These are phyloP conservation scores for Meandrina meandrites DNA, from an alignment of 92 coral and sea anemone species.

Conservation along the genomic window DNA sequence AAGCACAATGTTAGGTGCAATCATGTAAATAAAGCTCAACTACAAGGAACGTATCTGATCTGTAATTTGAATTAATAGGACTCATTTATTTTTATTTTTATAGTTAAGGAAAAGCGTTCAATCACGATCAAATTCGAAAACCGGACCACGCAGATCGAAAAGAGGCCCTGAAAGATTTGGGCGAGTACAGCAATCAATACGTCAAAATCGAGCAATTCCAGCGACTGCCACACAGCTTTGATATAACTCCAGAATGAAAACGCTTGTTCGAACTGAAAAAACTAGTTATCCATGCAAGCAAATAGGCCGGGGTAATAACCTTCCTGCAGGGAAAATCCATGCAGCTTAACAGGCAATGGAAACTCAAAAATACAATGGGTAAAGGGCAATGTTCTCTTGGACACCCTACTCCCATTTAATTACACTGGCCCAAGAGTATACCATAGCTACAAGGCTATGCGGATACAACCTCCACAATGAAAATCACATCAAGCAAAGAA, in stretches of 20 bases:
- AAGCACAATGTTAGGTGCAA: not conserved
- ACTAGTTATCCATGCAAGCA: not conserved
- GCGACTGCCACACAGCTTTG: not conserved
- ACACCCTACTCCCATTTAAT: not conserved
- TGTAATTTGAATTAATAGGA: too few relatives aligned
- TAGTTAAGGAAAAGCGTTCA: not conserved
- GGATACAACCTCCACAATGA: not conserved
- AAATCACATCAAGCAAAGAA: not conserved
- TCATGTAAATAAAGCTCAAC: too few relatives aligned
- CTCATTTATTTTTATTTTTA: too few relatives aligned
- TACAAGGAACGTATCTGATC: too few relatives aligned
- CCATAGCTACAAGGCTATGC: not conserved
- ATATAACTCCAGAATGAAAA: too few relatives aligned
- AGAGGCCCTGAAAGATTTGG: not conserved
- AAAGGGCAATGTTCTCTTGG: not conserved
- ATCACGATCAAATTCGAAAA: not conserved
- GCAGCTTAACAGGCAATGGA: not conserved
- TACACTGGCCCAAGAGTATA: not conserved
- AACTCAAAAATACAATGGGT: not conserved
- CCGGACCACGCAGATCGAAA: not conserved
- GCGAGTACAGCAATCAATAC: too few relatives aligned
- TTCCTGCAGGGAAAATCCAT: not conserved
- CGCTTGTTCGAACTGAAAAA: too few relatives aligned
- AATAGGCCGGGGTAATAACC: not conserved
- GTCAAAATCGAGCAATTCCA: not conserved